phyloP scores from a whole-genome alignment of 2,888 invertebrate genomes.

The Alloscopus bannaensis region DNA sequence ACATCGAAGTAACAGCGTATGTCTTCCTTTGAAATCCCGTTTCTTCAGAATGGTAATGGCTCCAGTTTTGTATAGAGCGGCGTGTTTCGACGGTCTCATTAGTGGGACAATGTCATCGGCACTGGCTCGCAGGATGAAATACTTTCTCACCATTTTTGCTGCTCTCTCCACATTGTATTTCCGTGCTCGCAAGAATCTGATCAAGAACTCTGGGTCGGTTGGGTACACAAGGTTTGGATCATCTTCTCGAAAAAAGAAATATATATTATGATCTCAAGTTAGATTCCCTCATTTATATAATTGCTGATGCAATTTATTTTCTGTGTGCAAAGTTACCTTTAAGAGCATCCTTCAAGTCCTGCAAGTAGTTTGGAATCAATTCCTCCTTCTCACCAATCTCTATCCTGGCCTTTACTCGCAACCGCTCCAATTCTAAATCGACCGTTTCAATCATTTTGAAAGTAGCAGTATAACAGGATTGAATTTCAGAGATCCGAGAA shows the following conservation, averaged over 20 bases:
- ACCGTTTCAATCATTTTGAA: conserved; percentile 42
- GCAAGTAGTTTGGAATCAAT: conserved; percentile 47
- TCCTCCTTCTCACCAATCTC: conserved; percentile 68
- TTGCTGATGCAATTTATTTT: too few species aligned
- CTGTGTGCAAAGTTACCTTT: conserved; percentile 60
- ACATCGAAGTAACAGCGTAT: conserved; percentile 71
- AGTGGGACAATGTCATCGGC: conserved; percentile 49
- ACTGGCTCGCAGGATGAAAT: conserved; percentile 33
- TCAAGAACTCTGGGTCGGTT: conserved; percentile 61
- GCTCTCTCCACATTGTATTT: conserved; percentile 67
- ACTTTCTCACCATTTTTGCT: conserved; percentile 65
- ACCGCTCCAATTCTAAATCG: conserved; percentile 52
- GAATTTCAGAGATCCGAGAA: too few species aligned
- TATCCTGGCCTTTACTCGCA: conserved; percentile 58
- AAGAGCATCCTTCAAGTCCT: conserved; percentile 53
- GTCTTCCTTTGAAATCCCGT: conserved; percentile 72
- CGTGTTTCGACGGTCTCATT: conserved; percentile 37
- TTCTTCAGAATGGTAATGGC: conserved; percentile 52
- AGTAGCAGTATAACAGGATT: too few species aligned
- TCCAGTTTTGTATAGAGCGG: conserved; percentile 36
- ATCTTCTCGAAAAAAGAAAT: conserved; percentile 34
- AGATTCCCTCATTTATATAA: too few species aligned
- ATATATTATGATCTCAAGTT: too few species aligned
- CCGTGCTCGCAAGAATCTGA: conserved; percentile 65
- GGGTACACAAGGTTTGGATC: conserved; percentile 57